phyloP scores from a whole-genome alignment of 2,797 vertebrate genomes.

The Arrhamphus sclerolepis region DNA sequence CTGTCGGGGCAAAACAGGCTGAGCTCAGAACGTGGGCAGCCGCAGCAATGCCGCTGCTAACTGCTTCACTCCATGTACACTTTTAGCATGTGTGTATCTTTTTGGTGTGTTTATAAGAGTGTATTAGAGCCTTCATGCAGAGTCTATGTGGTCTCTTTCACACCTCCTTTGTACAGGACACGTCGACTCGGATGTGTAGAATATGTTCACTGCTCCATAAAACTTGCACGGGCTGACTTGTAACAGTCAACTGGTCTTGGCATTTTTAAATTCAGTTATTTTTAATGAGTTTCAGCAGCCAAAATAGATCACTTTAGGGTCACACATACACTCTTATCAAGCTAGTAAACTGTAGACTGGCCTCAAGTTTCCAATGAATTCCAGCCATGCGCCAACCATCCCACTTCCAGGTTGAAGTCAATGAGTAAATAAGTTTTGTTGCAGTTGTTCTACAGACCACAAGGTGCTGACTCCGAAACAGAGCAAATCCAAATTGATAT shows the following conservation, averaged over 20 bases:
- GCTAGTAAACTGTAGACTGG: not conserved
- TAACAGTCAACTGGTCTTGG: slow-evolving; percentile 38
- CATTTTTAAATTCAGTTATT: slow-evolving; percentile 25
- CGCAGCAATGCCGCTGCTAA: slow-evolving; percentile 49
- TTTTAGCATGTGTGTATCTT: slow-evolving; percentile 17
- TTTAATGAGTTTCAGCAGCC: slow-evolving; percentile 18
- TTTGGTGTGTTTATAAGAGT: slow-evolving; percentile 14
- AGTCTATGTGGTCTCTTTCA: slow-evolving; percentile 58
- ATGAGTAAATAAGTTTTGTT: too few species aligned
- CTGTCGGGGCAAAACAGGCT: slow-evolving; percentile 59
- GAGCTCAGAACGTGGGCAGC: slow-evolving; percentile 59
- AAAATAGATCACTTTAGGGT: slow-evolving; percentile 39
- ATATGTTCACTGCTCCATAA: slow-evolving; percentile 6
- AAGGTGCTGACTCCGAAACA: too few species aligned
- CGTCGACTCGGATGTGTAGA: slow-evolving; percentile 46
- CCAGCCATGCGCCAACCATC: too few species aligned
- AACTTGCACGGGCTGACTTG: slow-evolving; percentile 23
- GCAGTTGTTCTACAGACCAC: too few species aligned
- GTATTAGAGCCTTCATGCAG: slow-evolving; percentile 29
- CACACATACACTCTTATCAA: not conserved
- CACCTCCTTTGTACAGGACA: slow-evolving; percentile 52
- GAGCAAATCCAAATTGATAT: too few species aligned
- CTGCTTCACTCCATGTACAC: slow-evolving; percentile 53
- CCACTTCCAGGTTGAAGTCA: too few species aligned
- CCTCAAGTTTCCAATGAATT: slow-evolving; percentile 5